Evolutionary conservation across 2,888 invertebrate species (phyloP).

Genomic region (Melipona bicolor): DNA sequence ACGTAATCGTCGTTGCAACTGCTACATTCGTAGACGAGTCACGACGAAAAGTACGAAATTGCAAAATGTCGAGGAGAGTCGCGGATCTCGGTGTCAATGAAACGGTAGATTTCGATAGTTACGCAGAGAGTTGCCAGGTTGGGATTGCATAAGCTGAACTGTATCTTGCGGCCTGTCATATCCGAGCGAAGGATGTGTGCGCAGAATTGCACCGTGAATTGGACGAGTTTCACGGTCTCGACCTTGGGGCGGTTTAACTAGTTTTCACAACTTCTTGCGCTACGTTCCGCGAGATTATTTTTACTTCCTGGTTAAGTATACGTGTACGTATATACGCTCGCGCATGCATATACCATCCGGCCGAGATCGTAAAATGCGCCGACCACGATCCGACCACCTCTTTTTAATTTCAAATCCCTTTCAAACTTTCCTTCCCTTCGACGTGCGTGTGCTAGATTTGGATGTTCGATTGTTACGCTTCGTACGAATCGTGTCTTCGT

Average conservation of each 20-base stretch:
- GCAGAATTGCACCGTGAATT: conserved; percentile 70
- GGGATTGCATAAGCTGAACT: conserved; percentile 52
- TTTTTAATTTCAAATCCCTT: conserved; percentile 8
- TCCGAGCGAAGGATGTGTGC: conserved; percentile 59
- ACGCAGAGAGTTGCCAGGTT: conserved; percentile 29
- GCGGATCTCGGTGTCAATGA: conserved; percentile 3
- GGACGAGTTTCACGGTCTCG: conserved; percentile 73
- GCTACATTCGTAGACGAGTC: background rate
- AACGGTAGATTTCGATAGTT: conserved; percentile 35
- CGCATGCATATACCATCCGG: background rate
- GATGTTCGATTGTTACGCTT: background rate
- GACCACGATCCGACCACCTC: background rate
- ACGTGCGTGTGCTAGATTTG: background rate
- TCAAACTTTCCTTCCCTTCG: background rate
- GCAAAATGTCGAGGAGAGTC: background rate
- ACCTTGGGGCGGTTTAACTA: conserved; percentile 73
- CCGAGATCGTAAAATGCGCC: conserved; percentile 15
- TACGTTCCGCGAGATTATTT: conserved; percentile 67
- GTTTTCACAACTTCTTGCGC: conserved; percentile 72
- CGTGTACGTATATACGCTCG: conserved; percentile 7
- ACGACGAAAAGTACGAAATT: background rate
- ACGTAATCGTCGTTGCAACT: background rate
- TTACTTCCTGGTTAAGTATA: conserved; percentile 60
- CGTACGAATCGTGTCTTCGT: background rate
- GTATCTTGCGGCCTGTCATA: conserved; percentile 53